Evolutionary conservation across 2,888 invertebrate genomes (phyloP), one percentile per base, ranked within the genome.

Genomic region (Graphium colonna): DNA sequence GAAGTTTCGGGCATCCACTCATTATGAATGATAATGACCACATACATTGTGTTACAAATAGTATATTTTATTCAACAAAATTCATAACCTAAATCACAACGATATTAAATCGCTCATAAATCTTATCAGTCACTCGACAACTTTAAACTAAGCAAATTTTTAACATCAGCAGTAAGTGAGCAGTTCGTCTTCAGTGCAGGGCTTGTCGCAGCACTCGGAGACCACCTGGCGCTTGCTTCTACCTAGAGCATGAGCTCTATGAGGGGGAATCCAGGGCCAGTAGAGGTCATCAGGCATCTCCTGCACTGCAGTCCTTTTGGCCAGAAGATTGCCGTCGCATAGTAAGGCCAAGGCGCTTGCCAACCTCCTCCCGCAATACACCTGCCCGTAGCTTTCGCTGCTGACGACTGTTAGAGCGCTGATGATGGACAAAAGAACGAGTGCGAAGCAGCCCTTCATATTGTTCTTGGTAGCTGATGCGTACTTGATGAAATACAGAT

Each of bases 201-300:
- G 63, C 12, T 72, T 73, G 1, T 65, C 64, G 51, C 78, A 78
- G 61, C 78, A 77, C 45, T 73, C 68, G 1, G 61, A 63, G 3
- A 62, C 74, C 3, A 74, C 64, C 28, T 71, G 69, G 36, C 73
- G 57, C 55, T 71, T 75, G 3, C 61, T 66, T 28, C 69, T 59
- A 4, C 58, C 62, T 52, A 71, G 48, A 0, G 56, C 59, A 52
- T 60, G 52, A 0, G 69, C 70, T 0, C 45, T 52, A 10, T 63
- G 65, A 5, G 58, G 54, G 0, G 62, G 40, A 1, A 72, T 49
- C 71, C 68, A 69, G 10, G 64, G 67, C 51, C 60, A 61, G 31
- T 55, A 31, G 36, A 45, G 44, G 21, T 44, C 13, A 31, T 31
- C 36, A n/a, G 12, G 36, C 43, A 41, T 21, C 8, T 55, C 55